Evolutionary conservation across 2,888 invertebrate genomes (phyloP).

Genomic region (Epinotia nisella): DNA sequence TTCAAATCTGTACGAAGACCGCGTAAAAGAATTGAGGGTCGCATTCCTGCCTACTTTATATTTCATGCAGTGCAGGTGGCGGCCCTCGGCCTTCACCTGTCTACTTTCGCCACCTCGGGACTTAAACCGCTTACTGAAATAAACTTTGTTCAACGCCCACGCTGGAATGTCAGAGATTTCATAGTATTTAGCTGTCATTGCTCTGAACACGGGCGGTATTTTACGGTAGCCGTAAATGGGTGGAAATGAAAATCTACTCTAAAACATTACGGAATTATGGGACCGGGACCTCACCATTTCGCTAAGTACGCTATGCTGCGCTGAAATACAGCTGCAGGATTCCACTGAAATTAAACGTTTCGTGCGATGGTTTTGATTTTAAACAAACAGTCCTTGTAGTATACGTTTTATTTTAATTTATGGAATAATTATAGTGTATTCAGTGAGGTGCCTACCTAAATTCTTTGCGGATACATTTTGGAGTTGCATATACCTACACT

Average conservation of each 20-base stretch:
- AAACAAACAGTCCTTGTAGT: background rate
- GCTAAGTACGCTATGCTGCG: conserved; percentile 28
- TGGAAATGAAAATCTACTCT: conserved; percentile 30
- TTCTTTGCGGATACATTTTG: no score
- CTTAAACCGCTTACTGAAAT: conserved; percentile 66
- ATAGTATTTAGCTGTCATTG: conserved; percentile 60
- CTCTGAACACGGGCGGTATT: conserved; percentile 41
- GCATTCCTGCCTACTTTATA: conserved; percentile 44
- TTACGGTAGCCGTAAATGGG: conserved; percentile 36
- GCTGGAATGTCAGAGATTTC: conserved; percentile 61
- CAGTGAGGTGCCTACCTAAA: background rate
- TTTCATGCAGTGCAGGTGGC: conserved; percentile 43
- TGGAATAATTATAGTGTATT: background rate
- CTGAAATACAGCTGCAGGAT: conserved; percentile 17
- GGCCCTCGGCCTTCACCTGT: conserved; percentile 64
- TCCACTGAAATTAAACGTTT: conserved; percentile 16
- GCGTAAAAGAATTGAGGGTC: conserved; percentile 33
- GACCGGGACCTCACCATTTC: conserved; percentile 19
- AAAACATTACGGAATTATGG: conserved; percentile 31
- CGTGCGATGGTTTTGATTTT: background rate
- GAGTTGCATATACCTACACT: no score
- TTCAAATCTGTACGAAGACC: conserved; percentile 40
- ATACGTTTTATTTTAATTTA: background rate
- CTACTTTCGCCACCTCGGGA: conserved; percentile 48
- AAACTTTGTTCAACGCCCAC: conserved; percentile 61